Base-by-base conservation (phyloP, 2,113 vertebrate species). In the Nothocercus nigrocapillus region DNA sequence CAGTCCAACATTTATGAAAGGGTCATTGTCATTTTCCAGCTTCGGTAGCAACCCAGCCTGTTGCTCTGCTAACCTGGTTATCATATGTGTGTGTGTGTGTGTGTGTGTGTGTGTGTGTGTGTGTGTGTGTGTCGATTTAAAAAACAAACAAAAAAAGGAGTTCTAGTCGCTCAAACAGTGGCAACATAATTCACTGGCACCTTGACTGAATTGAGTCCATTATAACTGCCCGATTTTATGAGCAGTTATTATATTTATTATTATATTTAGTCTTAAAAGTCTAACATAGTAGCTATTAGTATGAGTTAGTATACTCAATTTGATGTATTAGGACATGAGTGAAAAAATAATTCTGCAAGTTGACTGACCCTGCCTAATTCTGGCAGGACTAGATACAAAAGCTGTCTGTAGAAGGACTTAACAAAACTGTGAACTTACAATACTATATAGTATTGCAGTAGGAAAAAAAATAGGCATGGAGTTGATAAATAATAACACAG, bases 1-100 rank as follows among this genome's bases (percentile, higher is more conserved):
- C 99, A 74, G 53, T 20, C 70, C 66, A 66, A 73, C 61, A 81
- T 88, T 88, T 88, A 73, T 73, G 49, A 73, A 84, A 88, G 34
- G n/a, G 59, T 74, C 42, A 49, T 36, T 74, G 40, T n/a, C 11
- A 73, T 70, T 80, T 81, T 81, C 40, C 85, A 73, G 59, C 27
- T 80, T 47, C 47, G 58, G 67, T 56, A 73, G 58, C 59, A 88
- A 80, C 68, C n/a, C 73, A 88, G 76, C 28, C 40, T 73, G 22
- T 88, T 80, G 84, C 54, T 73, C 67, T 88, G 58, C 59, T 73
- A 80, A 14, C 28, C 40, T 66, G 76, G 30, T 18, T 49, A 88
- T 72, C 2, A 2, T 49, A n/a, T 67, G 17, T 49, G 45, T 47
- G 4, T 47, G 8, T 47, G 45, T 47, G 45, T 47, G 19, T 19